Conservation (phyloP, 2,888 invertebrate genomes). For the Meliscaeva auricollis region DNA sequence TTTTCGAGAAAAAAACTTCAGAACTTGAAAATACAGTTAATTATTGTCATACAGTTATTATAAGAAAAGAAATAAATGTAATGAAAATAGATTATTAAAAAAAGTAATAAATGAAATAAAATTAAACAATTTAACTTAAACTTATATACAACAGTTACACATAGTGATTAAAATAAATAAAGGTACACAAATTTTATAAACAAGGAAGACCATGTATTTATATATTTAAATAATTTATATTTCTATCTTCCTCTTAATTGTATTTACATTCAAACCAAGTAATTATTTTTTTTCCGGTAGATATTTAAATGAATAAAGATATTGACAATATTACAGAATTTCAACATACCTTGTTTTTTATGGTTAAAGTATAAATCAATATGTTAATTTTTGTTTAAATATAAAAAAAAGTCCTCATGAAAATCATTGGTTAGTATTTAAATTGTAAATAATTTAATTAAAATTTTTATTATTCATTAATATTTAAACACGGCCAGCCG, state of each 20-base stretch:
- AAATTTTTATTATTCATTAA: not conserved
- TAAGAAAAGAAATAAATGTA: not conserved
- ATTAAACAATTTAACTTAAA: not conserved
- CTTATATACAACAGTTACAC: slow-evolving; percentile 27
- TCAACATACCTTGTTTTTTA: slow-evolving; percentile 23
- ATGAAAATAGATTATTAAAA: not conserved
- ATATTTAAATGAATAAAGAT: slow-evolving; percentile 24
- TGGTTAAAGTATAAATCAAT: slow-evolving; percentile 10
- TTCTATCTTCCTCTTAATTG: slow-evolving; percentile 6
- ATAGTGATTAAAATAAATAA: not conserved
- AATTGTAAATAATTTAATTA: not conserved
- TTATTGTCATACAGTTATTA: slow-evolving; percentile 42
- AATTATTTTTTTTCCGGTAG: slow-evolving; percentile 10
- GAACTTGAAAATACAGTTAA: slow-evolving; percentile 18
- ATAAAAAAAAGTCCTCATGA: slow-evolving; percentile 2
- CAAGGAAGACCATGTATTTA: slow-evolving; percentile 61
- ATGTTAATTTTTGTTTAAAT: slow-evolving; percentile 13
- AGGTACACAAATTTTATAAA: slow-evolving; percentile 27
- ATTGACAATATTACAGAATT: slow-evolving; percentile 34
- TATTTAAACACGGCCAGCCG: slow-evolving; percentile 50
- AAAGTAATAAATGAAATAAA: not conserved
- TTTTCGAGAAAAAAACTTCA: not conserved
- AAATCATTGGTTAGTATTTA: slow-evolving; percentile 8
- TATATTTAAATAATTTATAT: slow-evolving; percentile 1
- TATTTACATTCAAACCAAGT: slow-evolving; percentile 50